Conservation (phyloP, 2,113 vertebrate genomes). For the Pholis gunnellus region DNA sequence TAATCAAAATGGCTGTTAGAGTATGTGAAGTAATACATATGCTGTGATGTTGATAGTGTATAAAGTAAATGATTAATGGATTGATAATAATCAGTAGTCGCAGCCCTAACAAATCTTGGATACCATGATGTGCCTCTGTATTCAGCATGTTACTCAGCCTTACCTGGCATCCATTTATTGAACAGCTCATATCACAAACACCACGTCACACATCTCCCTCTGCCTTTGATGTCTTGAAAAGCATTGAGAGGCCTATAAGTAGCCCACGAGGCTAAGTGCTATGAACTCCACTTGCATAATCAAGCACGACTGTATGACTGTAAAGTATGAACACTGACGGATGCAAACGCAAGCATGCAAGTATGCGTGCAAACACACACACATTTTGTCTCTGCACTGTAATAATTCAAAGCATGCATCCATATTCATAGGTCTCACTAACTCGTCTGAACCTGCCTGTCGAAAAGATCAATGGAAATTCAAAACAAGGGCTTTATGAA, state of each 20-base stretch:
- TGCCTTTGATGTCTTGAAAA: slow-evolving; percentile 65
- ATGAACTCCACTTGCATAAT: slow-evolving; percentile 71
- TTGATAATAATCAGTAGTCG: neutral
- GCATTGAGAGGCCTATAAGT: slow-evolving; percentile 55
- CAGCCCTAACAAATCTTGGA: neutral
- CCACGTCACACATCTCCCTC: slow-evolving; percentile 37
- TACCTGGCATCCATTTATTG: slow-evolving; percentile 62
- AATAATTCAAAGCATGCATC: slow-evolving; percentile 74
- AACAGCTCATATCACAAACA: slow-evolving; percentile 53
- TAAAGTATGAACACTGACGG: slow-evolving; percentile 52
- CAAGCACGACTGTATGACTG: slow-evolving; percentile 53
- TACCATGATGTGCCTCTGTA: slow-evolving; percentile 7
- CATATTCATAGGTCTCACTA: slow-evolving; percentile 71
- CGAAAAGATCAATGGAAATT: slow-evolving; percentile 70
- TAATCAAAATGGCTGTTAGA: no score
- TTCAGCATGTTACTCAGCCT: slow-evolving; percentile 17
- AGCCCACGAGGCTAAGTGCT: slow-evolving; percentile 68
- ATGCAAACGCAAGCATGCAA: slow-evolving; percentile 43
- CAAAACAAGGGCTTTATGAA: slow-evolving; percentile 59
- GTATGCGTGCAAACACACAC: slow-evolving; percentile 11
- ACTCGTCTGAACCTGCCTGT: slow-evolving; percentile 66
- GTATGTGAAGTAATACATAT: no score
- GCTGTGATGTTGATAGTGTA: neutral
- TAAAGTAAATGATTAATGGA: neutral
- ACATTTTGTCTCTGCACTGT: slow-evolving; percentile 24